Base-by-base conservation (phyloP, 2,797 vertebrate genomes). In the Oreortyx pictus region DNA sequence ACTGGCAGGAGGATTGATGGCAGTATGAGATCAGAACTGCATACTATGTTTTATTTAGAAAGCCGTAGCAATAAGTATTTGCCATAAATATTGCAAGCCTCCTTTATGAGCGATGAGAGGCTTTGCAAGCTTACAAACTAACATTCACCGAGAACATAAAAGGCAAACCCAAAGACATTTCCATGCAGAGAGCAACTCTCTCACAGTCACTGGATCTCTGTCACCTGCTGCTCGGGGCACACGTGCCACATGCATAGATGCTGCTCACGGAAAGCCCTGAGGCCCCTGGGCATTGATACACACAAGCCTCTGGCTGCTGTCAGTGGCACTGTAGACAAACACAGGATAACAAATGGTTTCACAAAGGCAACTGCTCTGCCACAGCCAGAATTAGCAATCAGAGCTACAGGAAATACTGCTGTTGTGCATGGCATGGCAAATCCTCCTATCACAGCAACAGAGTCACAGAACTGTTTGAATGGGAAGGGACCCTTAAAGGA, bases 1-100 rank as follows among this genome's bases (percentile, higher is more conserved):
- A 7, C 82, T 81, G 86, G 86, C 82, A 86, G 68, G 9, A 73
- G 72, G 76, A 65, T 54, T 86, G 49, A 92, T 24, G 81, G 82
- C 11, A 62, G 79, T 8, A 33, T 64, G 71, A 90, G 89, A 73
- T 44, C 64, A 89, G 54, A 87, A 74, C 17, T 91, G 89, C 78
- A 87, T 14, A 75, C 65, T 61, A 74, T 82, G 84, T 85, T 88
- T 93, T 82, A 83, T 92, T 95, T 70, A 92, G 84, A 77, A 92
- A 93, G 89, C 82, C 52, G 33, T 17, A 60, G 29, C 16, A 68
- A 20, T 80, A 87, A 86, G 74, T 56, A 71, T 77, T 94, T 90
- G 82, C 76, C 78, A 93, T 95, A 90, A 93, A 96, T 91, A 94
- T 78, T 94, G 78, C 82, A 93, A 90, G 70, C 54, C 76, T 31